Conservation (phyloP, 2,888 invertebrate genomes). For the Cephus pulcher region DNA sequence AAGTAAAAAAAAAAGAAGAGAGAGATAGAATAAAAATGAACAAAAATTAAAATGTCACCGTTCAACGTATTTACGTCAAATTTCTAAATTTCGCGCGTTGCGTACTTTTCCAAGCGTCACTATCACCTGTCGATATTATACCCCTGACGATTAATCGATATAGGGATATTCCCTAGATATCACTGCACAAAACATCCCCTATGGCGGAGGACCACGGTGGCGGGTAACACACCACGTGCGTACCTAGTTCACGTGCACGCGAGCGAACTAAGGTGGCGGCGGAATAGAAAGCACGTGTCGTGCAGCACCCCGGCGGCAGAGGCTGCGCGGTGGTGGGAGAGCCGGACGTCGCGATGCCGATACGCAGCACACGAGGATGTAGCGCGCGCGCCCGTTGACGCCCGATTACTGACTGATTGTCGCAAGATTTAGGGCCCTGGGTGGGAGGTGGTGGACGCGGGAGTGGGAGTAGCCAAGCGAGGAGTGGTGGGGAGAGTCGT, state of each 20-base stretch:
- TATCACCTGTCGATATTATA: background rate
- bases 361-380: constrained; percentile 11
- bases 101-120: background rate
- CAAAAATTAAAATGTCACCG: background rate
- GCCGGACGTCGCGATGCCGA: constrained; percentile 24
- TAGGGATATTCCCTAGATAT: background rate
- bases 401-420: constrained; percentile 58
- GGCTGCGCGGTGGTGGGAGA: constrained; percentile 12
- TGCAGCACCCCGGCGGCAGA: constrained; percentile 11
- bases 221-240: constrained; percentile 8
- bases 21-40: background rate
- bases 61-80: background rate
- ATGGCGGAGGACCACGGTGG: background rate
- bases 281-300: constrained; percentile 25
- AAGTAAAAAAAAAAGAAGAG: background rate
- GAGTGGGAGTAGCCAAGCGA: constrained; percentile 1
- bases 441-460: constrained; percentile 36
- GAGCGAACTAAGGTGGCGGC: constrained; percentile 16
- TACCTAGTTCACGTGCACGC: constrained; percentile 16
- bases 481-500: constrained; percentile 23
- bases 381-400: constrained; percentile 49
- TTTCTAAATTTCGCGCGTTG: background rate
- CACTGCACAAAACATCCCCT: background rate
- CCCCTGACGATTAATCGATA: background rate
- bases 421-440: constrained; percentile 54